A percentile compares a stretch with the other conserved stretches of the same genome.
Conservation (phyloP, 2,888 invertebrate genomes). For the Macrophya alboannulata region DNA sequence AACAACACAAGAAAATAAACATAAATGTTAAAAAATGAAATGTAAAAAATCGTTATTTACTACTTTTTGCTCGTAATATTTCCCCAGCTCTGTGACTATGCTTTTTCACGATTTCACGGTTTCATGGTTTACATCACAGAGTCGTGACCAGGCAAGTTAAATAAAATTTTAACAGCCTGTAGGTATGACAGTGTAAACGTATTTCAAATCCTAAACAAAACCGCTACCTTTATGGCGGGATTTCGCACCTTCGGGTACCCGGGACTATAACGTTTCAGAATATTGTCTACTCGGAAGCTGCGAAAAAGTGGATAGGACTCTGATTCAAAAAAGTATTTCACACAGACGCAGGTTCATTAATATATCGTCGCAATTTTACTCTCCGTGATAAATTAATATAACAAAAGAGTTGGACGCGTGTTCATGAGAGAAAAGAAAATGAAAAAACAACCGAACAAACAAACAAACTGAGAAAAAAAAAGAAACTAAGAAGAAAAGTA, state of each 20-base stretch:
- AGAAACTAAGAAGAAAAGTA: background rate
- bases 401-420: background rate
- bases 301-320: too few relatives aligned
- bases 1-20: background rate
- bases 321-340: too few relatives aligned
- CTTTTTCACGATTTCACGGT: background rate
- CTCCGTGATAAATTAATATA: background rate
- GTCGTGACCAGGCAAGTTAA: slow-evolving; percentile 31
- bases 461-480: background rate
- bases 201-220: slow-evolving; percentile 4
- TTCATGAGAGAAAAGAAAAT: background rate
- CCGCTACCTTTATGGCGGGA: background rate
- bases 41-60: slow-evolving; percentile 22
- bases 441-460: background rate
- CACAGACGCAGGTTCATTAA: too few relatives aligned
- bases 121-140: slow-evolving; percentile 23
- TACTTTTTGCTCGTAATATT: slow-evolving; percentile 12
- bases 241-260: background rate
- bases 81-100: background rate
- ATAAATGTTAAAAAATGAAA: too few relatives aligned
- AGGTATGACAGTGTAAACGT: background rate
- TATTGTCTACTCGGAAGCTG: background rate
- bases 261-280: background rate
- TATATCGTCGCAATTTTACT: background rate
- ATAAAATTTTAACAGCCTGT: slow-evolving; percentile 30